Conservation (phyloP, 2,797 vertebrate genomes). For the Hipposideros larvatus region DNA sequence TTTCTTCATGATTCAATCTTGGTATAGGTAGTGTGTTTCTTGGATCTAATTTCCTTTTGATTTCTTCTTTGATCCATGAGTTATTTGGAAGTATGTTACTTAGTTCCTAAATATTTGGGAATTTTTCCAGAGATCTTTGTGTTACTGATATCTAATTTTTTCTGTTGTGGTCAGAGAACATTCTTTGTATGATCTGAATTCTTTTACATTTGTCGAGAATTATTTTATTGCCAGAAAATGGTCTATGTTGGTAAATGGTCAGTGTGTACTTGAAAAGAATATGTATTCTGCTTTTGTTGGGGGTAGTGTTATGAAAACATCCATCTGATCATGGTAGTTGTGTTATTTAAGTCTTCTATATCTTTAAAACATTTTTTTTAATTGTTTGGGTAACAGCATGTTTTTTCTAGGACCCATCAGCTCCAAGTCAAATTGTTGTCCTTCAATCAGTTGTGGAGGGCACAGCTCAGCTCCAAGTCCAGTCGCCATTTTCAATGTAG, state of each 20-base stretch:
- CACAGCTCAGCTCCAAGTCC: no score
- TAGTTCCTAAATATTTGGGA: not conserved
- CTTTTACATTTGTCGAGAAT: conserved; percentile 2
- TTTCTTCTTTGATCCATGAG: not conserved
- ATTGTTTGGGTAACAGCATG: no score
- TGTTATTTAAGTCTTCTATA: not conserved
- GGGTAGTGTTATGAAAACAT: not conserved
- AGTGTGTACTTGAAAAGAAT: not conserved
- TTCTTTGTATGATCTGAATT: not conserved
- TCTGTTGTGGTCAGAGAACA: not conserved
- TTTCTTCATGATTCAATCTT: conserved; percentile 17
- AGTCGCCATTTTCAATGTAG: no score
- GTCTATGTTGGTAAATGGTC: not conserved
- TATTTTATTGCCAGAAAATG: not conserved
- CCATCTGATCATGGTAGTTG: not conserved
- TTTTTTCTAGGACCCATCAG: no score
- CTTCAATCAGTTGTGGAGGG: no score
- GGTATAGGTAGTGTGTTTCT: not conserved
- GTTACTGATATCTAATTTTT: not conserved
- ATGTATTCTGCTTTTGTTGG: conserved; percentile 6
- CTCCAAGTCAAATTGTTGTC: no score
- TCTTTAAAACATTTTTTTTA: not conserved
- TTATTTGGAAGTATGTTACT: conserved; percentile 24
- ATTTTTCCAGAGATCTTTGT: conserved; percentile 33
- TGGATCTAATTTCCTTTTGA: conserved; percentile 35